phyloP scores from a whole-genome alignment of 2,113 vertebrate species.

The Megaceryle maxima region DNA sequence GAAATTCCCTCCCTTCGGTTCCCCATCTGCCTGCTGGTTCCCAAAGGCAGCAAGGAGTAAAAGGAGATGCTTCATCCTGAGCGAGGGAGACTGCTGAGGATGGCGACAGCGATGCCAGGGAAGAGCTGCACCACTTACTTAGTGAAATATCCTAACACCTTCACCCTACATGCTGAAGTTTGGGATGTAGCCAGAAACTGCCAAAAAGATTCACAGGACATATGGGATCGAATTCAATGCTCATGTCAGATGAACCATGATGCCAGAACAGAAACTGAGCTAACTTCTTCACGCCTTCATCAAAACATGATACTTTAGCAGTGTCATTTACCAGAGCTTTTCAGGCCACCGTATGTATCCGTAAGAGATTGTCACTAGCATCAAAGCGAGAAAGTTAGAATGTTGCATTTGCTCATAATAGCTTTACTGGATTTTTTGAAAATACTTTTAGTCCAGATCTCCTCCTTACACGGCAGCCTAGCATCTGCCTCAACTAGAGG shows the following conservation, averaged over 20 bases:
- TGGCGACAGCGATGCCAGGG: neutral
- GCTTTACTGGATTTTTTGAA: neutral
- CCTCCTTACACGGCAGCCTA: neutral
- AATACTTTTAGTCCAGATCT: neutral
- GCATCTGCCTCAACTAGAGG: neutral
- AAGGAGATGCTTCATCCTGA: neutral
- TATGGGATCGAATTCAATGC: constrained; percentile 41
- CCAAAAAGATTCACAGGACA: constrained; percentile 64
- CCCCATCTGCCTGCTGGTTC: neutral
- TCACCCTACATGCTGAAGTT: constrained; percentile 58
- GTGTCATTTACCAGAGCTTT: constrained; percentile 51
- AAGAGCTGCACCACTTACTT: constrained; percentile 18
- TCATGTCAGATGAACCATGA: constrained; percentile 47
- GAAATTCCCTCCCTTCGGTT: neutral
- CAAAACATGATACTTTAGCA: constrained; percentile 33
- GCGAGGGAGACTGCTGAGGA: neutral
- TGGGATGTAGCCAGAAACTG: constrained; percentile 59
- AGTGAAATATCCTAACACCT: constrained; percentile 43
- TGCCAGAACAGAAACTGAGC: constrained; percentile 58
- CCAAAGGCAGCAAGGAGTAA: neutral
- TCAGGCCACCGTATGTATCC: constrained; percentile 28
- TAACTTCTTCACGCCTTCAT: constrained; percentile 45
- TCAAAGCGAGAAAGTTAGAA: constrained; percentile 19
- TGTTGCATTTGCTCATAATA: neutral
- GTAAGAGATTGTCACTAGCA: neutral